phyloP scores from a whole-genome alignment of 35 echinoderm and acorn worm species.

The Chiridota heheva region DNA sequence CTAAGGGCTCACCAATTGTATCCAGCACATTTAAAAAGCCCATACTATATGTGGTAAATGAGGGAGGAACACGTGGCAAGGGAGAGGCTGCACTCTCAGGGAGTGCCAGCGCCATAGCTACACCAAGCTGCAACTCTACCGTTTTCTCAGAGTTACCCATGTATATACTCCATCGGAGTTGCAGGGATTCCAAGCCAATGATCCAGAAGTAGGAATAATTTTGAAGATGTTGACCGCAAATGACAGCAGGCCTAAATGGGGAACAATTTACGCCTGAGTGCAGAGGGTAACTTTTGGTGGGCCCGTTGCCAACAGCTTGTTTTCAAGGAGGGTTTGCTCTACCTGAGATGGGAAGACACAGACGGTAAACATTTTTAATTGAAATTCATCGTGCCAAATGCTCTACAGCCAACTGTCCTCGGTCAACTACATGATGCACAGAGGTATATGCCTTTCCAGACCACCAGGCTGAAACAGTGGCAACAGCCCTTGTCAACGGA shows the following conservation, averaged over 20 bases:
- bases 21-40: too few relatives aligned
- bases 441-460: not conserved
- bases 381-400: not conserved
- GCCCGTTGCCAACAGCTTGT: not conserved
- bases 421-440: not conserved
- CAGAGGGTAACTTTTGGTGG: not conserved
- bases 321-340: not conserved
- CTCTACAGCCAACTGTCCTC: not conserved
- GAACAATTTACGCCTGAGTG: not conserved
- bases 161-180: too few relatives aligned
- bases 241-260: not conserved
- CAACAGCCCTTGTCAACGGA: not conserved
- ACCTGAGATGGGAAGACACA: not conserved
- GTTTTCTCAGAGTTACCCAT: too few relatives aligned
- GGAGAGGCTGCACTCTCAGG: too few relatives aligned
- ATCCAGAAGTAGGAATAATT: too few relatives aligned
- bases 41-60: too few relatives aligned
- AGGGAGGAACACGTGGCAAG: too few relatives aligned
- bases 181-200: too few relatives aligned
- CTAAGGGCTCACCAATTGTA: too few relatives aligned
- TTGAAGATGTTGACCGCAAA: not conserved
- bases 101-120: too few relatives aligned
- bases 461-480: not conserved
- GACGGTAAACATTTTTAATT: not conserved
- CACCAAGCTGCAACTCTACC: too few relatives aligned